These are phyloP conservation scores for Tryphoninae sp. DNA, from an alignment of 2,888 invertebrate genomes.

Conservation along the genomic window DNA sequence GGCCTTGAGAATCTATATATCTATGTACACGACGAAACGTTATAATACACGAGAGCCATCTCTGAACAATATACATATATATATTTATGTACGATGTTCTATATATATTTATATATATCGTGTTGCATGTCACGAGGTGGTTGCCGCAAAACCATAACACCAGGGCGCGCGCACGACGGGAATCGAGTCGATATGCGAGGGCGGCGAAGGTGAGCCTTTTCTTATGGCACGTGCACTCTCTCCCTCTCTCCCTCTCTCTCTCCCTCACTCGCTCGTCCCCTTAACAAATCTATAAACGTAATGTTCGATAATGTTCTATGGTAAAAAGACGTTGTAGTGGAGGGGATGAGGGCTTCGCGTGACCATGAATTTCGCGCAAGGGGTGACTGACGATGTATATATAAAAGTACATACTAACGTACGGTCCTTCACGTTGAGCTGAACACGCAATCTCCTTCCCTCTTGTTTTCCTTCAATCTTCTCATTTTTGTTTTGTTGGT, in stretches of 20 bases:
- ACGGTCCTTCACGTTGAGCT: slow-evolving; percentile 46
- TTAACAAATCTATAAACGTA: slow-evolving; percentile 73
- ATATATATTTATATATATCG: slow-evolving; percentile 33
- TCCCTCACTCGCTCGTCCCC: slow-evolving; percentile 5
- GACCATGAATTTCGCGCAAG: slow-evolving; percentile 62
- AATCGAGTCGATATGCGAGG: slow-evolving; percentile 46
- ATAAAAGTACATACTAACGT: neutral
- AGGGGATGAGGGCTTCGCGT: slow-evolving; percentile 66
- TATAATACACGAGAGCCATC: slow-evolving; percentile 27
- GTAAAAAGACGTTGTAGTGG: slow-evolving; percentile 48
- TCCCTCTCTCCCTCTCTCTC: too few species aligned
- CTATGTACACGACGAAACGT: slow-evolving; percentile 22
- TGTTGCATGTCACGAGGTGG: slow-evolving; percentile 51
- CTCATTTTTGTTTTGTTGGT: neutral
- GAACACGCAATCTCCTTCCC: slow-evolving; percentile 29
- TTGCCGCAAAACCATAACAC: slow-evolving; percentile 44
- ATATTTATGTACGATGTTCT: neutral
- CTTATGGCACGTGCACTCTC: slow-evolving; percentile 23
- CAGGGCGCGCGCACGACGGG: slow-evolving; percentile 3
- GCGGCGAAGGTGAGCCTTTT: slow-evolving; percentile 34
- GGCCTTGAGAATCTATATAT: slow-evolving; percentile 43
- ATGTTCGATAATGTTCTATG: slow-evolving; percentile 73
- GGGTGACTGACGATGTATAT: slow-evolving; percentile 14
- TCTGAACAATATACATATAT: neutral
- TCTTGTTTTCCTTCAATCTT: slow-evolving; percentile 45